phyloP scores from a whole-genome alignment of 2,888 invertebrate genomes.

The Eurytoma adleriae region DNA sequence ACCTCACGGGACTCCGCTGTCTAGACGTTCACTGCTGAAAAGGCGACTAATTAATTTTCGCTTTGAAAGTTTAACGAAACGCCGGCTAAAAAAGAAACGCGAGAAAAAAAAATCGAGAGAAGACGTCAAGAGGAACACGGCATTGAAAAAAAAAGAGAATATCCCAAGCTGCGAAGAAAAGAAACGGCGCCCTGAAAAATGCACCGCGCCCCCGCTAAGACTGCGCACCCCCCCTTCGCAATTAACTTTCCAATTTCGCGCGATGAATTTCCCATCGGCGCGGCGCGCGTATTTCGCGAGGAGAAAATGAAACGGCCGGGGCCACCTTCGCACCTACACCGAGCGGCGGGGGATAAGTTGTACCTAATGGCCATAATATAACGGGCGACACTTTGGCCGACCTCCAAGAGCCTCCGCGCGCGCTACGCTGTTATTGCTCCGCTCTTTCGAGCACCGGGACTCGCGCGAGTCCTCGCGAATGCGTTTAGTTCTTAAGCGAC shows the following conservation, averaged over 20 bases:
- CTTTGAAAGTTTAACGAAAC: slow-evolving; percentile 40
- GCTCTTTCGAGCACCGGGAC: slow-evolving; percentile 50
- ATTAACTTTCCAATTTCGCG: slow-evolving; percentile 51
- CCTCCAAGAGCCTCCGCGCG: slow-evolving; percentile 64
- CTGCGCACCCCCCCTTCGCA: slow-evolving; percentile 3
- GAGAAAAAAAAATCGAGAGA: background rate
- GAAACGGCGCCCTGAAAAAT: slow-evolving; percentile 17
- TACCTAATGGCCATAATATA: slow-evolving; percentile 70
- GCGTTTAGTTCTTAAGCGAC: slow-evolving; percentile 61
- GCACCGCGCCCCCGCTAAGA: background rate
- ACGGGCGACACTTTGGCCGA: slow-evolving; percentile 68
- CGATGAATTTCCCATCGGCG: slow-evolving; percentile 28
- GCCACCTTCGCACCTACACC: background rate
- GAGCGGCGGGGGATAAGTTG: slow-evolving; percentile 63
- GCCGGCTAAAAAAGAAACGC: background rate
- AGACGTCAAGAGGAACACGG: background rate
- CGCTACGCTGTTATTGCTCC: slow-evolving; percentile 64
- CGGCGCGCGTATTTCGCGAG: background rate
- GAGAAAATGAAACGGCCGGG: slow-evolving; percentile 64
- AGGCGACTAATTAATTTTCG: slow-evolving; percentile 54
- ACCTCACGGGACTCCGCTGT: background rate
- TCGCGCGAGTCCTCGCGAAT: slow-evolving; percentile 28
- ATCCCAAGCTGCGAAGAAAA: background rate
- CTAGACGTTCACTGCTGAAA: slow-evolving; percentile 24
- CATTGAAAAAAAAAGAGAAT: background rate